Evolutionary conservation across 2,888 invertebrate species (phyloP).

Genomic region (Limnephilus marmoratus): DNA sequence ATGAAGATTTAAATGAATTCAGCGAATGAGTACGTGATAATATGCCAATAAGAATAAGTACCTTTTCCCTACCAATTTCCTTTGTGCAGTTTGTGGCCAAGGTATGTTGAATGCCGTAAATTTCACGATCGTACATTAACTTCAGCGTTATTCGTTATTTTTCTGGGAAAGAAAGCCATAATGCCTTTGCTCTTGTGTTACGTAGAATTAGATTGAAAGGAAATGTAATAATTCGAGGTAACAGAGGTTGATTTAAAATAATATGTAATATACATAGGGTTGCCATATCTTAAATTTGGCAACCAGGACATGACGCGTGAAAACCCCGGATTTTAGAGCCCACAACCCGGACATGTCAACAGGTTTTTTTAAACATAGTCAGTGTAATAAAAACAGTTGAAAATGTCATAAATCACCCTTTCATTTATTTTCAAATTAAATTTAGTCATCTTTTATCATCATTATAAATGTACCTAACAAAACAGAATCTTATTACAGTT

Average conservation of each 20-base stretch:
- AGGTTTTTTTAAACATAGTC: too few relatives aligned
- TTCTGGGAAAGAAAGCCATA: constrained; percentile 21
- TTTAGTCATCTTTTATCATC: too few relatives aligned
- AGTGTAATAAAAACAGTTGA: too few relatives aligned
- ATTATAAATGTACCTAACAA: too few relatives aligned
- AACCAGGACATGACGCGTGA: too few relatives aligned
- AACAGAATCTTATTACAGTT: too few relatives aligned
- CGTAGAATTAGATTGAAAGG: neutral
- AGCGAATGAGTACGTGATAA: constrained; percentile 57
- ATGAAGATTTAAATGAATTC: constrained; percentile 52
- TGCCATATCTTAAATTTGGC: too few relatives aligned
- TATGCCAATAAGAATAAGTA: constrained; percentile 50
- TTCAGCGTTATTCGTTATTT: neutral
- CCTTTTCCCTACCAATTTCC: neutral
- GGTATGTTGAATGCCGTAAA: constrained; percentile 9
- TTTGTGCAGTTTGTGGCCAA: neutral
- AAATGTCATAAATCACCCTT: too few relatives aligned
- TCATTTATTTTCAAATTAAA: too few relatives aligned
- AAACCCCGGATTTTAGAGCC: too few relatives aligned
- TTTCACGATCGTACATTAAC: constrained; percentile 7
- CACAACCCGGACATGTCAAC: too few relatives aligned
- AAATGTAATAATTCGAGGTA: neutral
- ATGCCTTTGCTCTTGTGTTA: neutral
- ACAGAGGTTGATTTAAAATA: neutral
- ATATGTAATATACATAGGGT: too few relatives aligned